Conservation (phyloP, 2,113 vertebrate species). For the Dunckerocampus dactyliophorus region DNA sequence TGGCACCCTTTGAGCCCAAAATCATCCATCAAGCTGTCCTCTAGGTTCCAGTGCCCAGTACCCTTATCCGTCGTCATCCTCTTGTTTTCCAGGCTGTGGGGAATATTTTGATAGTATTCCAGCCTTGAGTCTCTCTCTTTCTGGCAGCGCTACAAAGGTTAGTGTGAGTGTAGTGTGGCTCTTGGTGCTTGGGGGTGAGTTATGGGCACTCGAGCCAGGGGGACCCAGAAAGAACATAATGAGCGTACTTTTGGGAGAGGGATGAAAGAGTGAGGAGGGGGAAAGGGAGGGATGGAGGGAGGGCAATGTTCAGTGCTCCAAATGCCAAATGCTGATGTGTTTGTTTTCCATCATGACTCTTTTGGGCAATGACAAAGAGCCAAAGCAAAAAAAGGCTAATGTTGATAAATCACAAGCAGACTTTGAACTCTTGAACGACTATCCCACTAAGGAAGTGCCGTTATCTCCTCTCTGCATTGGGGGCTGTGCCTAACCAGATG, state of each 20-base stretch:
- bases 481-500: background rate
- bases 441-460: slow-evolving; percentile 49
- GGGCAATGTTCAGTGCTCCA: slow-evolving; percentile 69
- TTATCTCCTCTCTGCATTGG: slow-evolving; percentile 33
- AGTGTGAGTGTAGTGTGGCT: slow-evolving; percentile 71
- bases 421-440: slow-evolving; percentile 60
- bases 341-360: slow-evolving; percentile 74
- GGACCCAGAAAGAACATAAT: slow-evolving; percentile 71
- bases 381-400: slow-evolving; percentile 58
- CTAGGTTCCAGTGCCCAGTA: slow-evolving; percentile 37
- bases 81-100: slow-evolving; percentile 50
- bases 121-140: slow-evolving; percentile 51
- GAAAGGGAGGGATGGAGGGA: slow-evolving; percentile 48
- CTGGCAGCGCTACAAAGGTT: slow-evolving; percentile 72
- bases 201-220: slow-evolving; percentile 73
- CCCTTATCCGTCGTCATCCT: slow-evolving; percentile 44
- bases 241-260: slow-evolving; percentile 67
- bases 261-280: slow-evolving; percentile 64
- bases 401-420: slow-evolving; percentile 70
- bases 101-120: slow-evolving; percentile 36
- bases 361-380: slow-evolving; percentile 70
- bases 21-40: slow-evolving; percentile 42
- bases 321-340: slow-evolving; percentile 77
- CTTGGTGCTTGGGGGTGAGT: slow-evolving; percentile 72
- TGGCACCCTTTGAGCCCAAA: slow-evolving; percentile 30